These are phyloP conservation scores for Setipinna tenuifilis DNA, from an alignment of 2,797 vertebrate species.

Conservation along the genomic window DNA sequence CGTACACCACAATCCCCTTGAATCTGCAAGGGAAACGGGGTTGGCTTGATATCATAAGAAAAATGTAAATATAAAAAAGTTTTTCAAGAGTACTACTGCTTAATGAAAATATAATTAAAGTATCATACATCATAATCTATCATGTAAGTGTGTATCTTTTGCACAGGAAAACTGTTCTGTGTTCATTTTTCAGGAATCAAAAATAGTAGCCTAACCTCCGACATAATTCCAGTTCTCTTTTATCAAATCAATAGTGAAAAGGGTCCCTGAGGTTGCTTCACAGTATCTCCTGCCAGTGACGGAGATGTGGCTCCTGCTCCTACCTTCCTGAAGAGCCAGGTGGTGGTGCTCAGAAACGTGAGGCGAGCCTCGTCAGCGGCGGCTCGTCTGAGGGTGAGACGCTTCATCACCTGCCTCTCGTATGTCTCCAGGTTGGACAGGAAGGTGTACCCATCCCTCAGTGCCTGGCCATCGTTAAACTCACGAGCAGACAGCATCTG, in stretches of 20 bases:
- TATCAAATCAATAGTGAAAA: too few species aligned
- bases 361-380: not conserved
- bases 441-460: not conserved
- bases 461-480: not conserved
- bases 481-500: not conserved
- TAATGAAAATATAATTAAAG: not conserved
- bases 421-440: conserved; percentile 10
- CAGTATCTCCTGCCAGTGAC: too few species aligned
- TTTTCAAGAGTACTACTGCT: not conserved
- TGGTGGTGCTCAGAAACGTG: not conserved
- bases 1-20: not conserved
- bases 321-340: not conserved
- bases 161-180: not conserved
- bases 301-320: not conserved
- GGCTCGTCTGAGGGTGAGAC: not conserved
- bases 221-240: too few species aligned
- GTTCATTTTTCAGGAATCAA: not conserved
- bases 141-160: not conserved
- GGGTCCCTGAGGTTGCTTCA: too few species aligned
- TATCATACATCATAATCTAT: not conserved
- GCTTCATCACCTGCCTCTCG: not conserved
- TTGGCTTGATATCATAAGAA: not conserved
- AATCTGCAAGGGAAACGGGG: not conserved
- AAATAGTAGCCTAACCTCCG: too few species aligned
- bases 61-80: not conserved